A percentile compares a stretch with the other conserved stretches of the same genome.
These are phyloP conservation scores for Drosophila teissieri DNA, from an alignment of 1,140 invertebrate species.

Conservation along the genomic window DNA sequence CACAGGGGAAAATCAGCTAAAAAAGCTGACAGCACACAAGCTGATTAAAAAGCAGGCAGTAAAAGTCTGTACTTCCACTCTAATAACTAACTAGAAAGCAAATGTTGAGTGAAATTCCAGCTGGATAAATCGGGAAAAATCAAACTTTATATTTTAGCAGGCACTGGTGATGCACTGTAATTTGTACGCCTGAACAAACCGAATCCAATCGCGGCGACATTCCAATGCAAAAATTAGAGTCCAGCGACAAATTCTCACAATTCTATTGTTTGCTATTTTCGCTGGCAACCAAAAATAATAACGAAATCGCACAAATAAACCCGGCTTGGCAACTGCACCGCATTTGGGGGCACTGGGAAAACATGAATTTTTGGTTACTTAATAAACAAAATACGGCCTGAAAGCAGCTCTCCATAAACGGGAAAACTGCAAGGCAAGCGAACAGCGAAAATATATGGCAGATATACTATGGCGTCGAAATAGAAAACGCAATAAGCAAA, in stretches of 20 bases:
- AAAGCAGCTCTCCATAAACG: conserved; percentile 7
- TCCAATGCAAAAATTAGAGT: conserved; percentile 27
- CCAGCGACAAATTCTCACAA: conserved; percentile 34
- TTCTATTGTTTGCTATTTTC: conserved; percentile 52
- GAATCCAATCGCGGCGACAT: conserved; percentile 14
- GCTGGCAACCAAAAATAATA: conserved; percentile 27
- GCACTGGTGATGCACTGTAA: neutral
- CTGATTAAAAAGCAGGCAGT: conserved; percentile 9
- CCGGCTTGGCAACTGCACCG: conserved; percentile 41
- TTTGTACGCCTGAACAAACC: conserved; percentile 23
- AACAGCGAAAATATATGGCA: conserved; percentile 14
- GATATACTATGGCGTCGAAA: conserved; percentile 33
- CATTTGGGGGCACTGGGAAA: conserved; percentile 7
- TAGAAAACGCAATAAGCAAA: conserved; percentile 69
- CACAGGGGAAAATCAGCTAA: neutral
- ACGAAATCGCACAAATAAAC: conserved; percentile 44
- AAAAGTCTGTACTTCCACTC: conserved; percentile 19
- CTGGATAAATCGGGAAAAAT: conserved; percentile 17
- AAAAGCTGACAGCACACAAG: conserved; percentile 3
- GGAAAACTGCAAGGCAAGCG: conserved; percentile 40
- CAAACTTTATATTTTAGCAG: no score
- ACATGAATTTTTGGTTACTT: conserved; percentile 49
- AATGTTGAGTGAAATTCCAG: conserved; percentile 10
- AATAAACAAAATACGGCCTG: conserved; percentile 53
- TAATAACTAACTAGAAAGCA: conserved; percentile 6